Base-by-base conservation (phyloP, 2,888 invertebrate genomes). In the Pollenia amentaria region DNA sequence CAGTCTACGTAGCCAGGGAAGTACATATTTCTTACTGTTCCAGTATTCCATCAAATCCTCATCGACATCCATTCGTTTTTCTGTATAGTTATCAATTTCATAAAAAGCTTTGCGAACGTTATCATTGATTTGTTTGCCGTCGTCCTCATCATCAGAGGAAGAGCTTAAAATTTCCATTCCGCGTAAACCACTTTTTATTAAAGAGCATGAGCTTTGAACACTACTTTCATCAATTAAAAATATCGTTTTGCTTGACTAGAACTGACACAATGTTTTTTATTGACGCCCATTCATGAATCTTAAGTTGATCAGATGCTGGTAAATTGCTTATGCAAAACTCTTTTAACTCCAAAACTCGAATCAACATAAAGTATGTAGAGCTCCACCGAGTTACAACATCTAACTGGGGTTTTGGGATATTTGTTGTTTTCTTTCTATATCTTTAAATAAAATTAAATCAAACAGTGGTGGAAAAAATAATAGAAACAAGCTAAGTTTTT, bases 271-370 rank as follows among this genome's bases (percentile, higher is more conserved):
- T 46, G 9, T 67, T 21, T 67, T 67, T 48, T 2, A 67, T 21
- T 67, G 12, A 4, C n/a, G n/a, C 3, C 67, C 69, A 69, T 38
- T 53, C 51, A 48, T n/a, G n/a, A n/a, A n/a, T n/a, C n/a, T n/a
- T n/a, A n/a, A n/a, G n/a, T n/a, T n/a, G n/a, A n/a, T n/a, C n/a
- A n/a, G n/a, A n/a, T n/a, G n/a, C n/a, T n/a, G n/a, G n/a, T n/a
- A n/a, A n/a, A n/a, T n/a, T n/a, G n/a, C n/a, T n/a, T n/a, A n/a
- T n/a, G n/a, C n/a, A n/a, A n/a, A n/a, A n/a, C n/a, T n/a, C n/a
- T n/a, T n/a, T n/a, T n/a, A n/a, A n/a, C n/a, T n/a, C n/a, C n/a
- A n/a, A n/a, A n/a, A n/a, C n/a, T n/a, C n/a, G n/a, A n/a, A n/a
- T n/a, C n/a, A n/a, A n/a, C n/a, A n/a, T n/a, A n/a, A n/a, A n/a